These are phyloP conservation scores for Copidosoma floridanum DNA, from an alignment of 1,140 invertebrate species.

Conservation along the genomic window DNA sequence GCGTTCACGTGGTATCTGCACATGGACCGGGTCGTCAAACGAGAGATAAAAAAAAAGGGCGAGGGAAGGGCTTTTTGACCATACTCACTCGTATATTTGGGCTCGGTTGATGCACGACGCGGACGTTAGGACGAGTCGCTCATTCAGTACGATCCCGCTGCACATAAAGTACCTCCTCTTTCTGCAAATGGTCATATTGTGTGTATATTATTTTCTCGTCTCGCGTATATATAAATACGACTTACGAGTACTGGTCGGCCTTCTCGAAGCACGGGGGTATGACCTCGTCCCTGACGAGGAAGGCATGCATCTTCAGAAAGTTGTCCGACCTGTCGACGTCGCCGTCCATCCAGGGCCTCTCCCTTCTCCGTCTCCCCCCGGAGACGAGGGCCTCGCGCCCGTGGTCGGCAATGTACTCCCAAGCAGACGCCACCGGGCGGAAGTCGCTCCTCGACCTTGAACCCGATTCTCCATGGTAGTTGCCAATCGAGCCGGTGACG, in stretches of 20 bases:
- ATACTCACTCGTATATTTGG: slow-evolving; percentile 32
- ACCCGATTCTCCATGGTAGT: neutral
- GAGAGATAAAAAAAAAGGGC: too few species aligned
- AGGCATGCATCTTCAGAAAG: slow-evolving; percentile 33
- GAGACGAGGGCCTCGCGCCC: too few species aligned
- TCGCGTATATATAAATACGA: neutral
- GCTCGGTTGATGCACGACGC: slow-evolving; percentile 34
- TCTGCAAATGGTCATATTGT: slow-evolving; percentile 19
- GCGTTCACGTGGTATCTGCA: slow-evolving; percentile 30
- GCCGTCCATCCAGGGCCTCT: slow-evolving; percentile 25
- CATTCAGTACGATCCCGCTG: slow-evolving; percentile 29
- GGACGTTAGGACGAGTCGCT: slow-evolving; percentile 29
- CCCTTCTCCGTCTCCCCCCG: neutral
- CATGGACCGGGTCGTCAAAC: too few species aligned
- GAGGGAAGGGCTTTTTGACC: too few species aligned
- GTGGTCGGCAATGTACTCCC: neutral
- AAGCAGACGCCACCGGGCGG: neutral
- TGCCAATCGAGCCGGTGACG: neutral
- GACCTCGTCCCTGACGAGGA: slow-evolving; percentile 33
- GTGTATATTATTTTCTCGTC: neutral
- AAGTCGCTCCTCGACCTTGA: neutral
- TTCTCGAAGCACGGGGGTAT: slow-evolving; percentile 24
- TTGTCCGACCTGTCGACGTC: slow-evolving; percentile 18
- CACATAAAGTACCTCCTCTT: slow-evolving; percentile 34
- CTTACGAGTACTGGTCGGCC: slow-evolving; percentile 29